Evolutionary conservation across 2,888 invertebrate genomes (phyloP), one percentile per base, ranked within the genome.

Genomic region (Cephus pulcher): DNA sequence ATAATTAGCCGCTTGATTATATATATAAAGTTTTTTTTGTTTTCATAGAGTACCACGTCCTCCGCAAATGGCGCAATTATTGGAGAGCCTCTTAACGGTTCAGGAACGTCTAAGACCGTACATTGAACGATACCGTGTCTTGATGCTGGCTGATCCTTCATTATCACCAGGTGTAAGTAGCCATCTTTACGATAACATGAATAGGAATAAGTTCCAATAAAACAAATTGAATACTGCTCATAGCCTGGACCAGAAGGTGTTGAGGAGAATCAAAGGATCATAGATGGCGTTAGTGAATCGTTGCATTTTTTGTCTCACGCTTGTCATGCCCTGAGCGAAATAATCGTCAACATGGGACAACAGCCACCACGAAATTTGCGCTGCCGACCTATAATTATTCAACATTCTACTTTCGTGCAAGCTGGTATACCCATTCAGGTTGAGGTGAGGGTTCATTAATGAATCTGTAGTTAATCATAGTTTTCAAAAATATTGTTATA

Each of bases 221-320:
- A 34, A 70, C n/a, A 12, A 76, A 69, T 34, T 15, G n/a, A 69
- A 69, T 70, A 23, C 12, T 71, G 35, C 56, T 77, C 74, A 30
- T 69, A 86, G 86, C 76, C 75, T 76, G 87, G 86, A 73, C 90
- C 92, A 79, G 92, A 93, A 33, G 80, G 83, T 0, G 91, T 92
- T 6, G 92, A 93, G 74, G 92, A 93, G 81, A 93, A 93, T 4
- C 97, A 97, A 90, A 93, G 94, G 23, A 92, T 95, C 70, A 95
- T 95, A 82, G 95, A 96, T 87, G 93, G 95, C 76, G 95, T 97
- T 0, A 95, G 96, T 0, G 96, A 97, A 90, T 94, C 96, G 34
- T 93, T 98, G 88, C 98, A 98, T 90, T 96, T 95, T 84, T 93
- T 98, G 85, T 95, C 97, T 3, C 98, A 98, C 89, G 96, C 96